Evolutionary conservation across 2,888 invertebrate genomes (phyloP).

Genomic region (Amblyjoppa proteus): DNA sequence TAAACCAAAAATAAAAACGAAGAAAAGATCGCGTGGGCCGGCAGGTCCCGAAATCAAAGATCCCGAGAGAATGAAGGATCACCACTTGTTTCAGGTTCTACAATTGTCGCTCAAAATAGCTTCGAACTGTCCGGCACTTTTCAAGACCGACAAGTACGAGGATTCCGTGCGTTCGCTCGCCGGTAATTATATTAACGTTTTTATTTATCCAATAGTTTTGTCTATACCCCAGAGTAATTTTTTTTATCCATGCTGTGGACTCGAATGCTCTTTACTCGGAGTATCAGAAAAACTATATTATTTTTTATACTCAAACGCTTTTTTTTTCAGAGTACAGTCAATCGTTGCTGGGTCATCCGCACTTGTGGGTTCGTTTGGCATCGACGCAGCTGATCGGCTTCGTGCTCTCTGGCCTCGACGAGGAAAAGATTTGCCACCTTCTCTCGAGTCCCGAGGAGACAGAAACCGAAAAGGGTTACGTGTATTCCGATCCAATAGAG

Average conservation of each 20-base stretch:
- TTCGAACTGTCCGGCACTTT: conserved; percentile 87
- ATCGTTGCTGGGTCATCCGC: conserved; percentile 91
- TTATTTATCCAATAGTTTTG: neutral
- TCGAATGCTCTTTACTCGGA: neutral
- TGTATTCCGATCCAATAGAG: conserved; percentile 88
- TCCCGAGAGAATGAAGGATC: conserved; percentile 89
- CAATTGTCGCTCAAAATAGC: conserved; percentile 90
- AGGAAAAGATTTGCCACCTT: conserved; percentile 85
- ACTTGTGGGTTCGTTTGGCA: conserved; percentile 94
- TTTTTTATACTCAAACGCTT: neutral
- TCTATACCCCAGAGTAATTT: neutral
- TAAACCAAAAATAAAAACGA: conserved; percentile 51
- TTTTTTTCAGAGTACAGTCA: conserved; percentile 89
- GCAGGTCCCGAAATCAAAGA: conserved; percentile 85
- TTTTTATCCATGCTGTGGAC: neutral
- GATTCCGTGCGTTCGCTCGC: conserved; percentile 85
- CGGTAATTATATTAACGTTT: conserved; percentile 70
- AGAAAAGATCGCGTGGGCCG: neutral
- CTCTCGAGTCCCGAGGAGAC: conserved; percentile 83
- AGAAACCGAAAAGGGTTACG: conserved; percentile 86
- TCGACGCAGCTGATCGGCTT: conserved; percentile 92
- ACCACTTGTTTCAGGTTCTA: conserved; percentile 91
- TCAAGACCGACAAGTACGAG: conserved; percentile 86
- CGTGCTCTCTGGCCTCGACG: conserved; percentile 89
- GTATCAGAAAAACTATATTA: neutral